These are phyloP conservation scores for Tragopan temminckii DNA, from an alignment of 2,797 vertebrate species.

Conservation along the genomic window DNA sequence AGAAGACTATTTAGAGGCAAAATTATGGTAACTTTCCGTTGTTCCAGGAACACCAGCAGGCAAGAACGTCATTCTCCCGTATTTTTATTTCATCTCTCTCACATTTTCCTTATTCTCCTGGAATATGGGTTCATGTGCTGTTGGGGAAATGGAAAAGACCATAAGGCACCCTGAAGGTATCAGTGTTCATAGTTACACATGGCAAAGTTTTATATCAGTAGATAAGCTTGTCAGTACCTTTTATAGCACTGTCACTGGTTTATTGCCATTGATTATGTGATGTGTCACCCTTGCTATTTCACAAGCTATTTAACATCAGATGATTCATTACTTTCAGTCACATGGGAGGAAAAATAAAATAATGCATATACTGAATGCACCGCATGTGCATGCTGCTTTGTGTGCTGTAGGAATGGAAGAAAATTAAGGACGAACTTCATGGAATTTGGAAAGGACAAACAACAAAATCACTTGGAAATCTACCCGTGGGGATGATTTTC, in stretches of 20 bases:
- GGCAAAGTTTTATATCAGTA: constrained; percentile 10
- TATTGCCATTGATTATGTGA: background rate
- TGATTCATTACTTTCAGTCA: constrained; percentile 22
- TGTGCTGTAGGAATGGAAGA: background rate
- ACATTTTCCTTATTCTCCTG: background rate
- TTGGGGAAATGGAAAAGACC: background rate
- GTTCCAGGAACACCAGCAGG: background rate
- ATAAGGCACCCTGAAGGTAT: background rate
- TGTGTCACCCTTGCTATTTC: background rate
- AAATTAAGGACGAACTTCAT: background rate
- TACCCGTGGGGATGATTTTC: background rate
- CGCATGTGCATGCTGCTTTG: background rate
- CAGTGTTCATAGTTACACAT: background rate
- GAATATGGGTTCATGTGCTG: background rate
- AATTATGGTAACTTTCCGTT: background rate
- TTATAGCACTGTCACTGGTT: background rate
- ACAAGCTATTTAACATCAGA: background rate
- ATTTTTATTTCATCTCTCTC: background rate
- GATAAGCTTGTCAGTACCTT: constrained; percentile 47
- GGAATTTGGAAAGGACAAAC: background rate
- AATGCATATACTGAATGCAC: background rate
- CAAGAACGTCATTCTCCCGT: background rate
- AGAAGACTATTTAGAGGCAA: background rate
- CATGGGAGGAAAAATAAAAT: background rate
- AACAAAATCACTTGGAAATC: background rate